Evolutionary conservation across 2,888 invertebrate species (phyloP).

Genomic region (Acleris emargana): DNA sequence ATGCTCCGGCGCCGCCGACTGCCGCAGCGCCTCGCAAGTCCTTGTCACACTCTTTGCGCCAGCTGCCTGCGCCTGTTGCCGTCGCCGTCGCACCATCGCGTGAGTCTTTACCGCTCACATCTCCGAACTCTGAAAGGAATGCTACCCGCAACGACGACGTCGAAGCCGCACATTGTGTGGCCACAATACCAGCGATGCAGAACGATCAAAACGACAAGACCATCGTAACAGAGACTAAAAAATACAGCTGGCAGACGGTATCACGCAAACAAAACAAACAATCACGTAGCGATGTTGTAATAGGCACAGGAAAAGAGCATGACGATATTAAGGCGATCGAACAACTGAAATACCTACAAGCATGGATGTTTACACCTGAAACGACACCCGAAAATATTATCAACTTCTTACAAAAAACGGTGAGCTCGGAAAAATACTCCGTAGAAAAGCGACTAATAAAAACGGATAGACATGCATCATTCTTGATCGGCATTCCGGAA

Average conservation of each 20-base stretch:
- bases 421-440: background rate
- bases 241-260: no score
- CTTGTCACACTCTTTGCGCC: no score
- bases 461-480: background rate
- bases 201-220: background rate
- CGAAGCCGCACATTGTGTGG: no score
- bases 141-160: no score
- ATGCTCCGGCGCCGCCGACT: no score
- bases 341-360: background rate
- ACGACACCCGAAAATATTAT: background rate
- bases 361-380: background rate
- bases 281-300: background rate
- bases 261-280: background rate
- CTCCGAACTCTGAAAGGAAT: no score
- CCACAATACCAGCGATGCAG: no score
- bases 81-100: no score
- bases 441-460: background rate
- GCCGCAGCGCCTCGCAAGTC: no score
- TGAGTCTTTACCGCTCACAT: no score
- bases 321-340: background rate
- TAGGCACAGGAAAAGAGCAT: background rate
- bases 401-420: background rate
- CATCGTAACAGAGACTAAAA: background rate
- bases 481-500: background rate
- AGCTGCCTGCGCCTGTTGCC: no score